Evolutionary conservation across 1,140 invertebrate genomes (phyloP).

Genomic region (Rhagoletis pomonella): DNA sequence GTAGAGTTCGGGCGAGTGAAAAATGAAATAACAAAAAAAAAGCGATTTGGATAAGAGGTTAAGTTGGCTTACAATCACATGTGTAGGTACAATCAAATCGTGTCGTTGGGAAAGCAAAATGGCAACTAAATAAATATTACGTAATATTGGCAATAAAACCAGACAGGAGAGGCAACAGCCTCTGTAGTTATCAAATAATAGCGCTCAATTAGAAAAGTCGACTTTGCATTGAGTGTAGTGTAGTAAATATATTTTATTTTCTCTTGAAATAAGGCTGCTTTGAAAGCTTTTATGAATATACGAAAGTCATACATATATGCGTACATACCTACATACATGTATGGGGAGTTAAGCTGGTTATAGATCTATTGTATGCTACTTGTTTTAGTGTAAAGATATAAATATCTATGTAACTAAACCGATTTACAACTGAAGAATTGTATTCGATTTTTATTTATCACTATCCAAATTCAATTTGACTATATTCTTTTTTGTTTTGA

Average conservation of each 20-base stretch:
- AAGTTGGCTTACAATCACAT: background rate
- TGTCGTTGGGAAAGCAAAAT: background rate
- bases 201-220: background rate
- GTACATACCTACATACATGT: background rate
- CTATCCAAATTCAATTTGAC: background rate
- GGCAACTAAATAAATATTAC: slow-evolving; percentile 13
- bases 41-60: background rate
- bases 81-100: background rate
- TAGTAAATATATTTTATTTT: background rate
- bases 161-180: background rate
- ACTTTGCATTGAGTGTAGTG: background rate
- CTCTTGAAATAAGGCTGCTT: slow-evolving; percentile 31
- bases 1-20: background rate
- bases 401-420: slow-evolving; percentile 13
- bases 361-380: background rate
- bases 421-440: background rate
- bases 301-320: background rate
- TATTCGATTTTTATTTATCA: background rate
- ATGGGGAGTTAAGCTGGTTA: slow-evolving; percentile 22
- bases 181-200: slow-evolving; percentile 7
- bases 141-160: slow-evolving; percentile 15
- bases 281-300: background rate
- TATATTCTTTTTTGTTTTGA: background rate
- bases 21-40: background rate
- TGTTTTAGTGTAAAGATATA: background rate